A percentile compares a stretch with the other conserved stretches of the same genome.
phyloP scores from a whole-genome alignment of 2,888 invertebrate genomes.

The Xestoiulus laeticollis region DNA sequence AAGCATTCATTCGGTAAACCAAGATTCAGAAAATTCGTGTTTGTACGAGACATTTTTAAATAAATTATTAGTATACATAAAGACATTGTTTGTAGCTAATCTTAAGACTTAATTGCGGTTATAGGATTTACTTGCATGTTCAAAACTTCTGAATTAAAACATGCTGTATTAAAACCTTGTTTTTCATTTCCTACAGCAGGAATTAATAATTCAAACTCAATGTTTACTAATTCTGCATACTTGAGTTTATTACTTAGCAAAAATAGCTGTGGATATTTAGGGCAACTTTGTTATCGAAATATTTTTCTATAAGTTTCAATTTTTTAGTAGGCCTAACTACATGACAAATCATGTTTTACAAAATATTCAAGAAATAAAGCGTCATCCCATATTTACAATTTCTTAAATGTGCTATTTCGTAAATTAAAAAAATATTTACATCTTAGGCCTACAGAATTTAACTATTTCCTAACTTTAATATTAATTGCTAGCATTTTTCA shows the following conservation, averaged over 20 bases:
- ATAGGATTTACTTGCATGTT: not conserved
- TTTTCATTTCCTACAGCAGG: not conserved
- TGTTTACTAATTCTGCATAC: not conserved
- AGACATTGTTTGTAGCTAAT: not conserved
- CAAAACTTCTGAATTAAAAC: not conserved
- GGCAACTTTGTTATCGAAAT: too few species aligned
- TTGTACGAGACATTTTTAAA: not conserved
- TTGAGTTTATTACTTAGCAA: not conserved
- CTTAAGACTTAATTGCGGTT: not conserved
- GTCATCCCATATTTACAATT: too few species aligned
- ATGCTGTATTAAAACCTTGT: not conserved
- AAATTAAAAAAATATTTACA: too few species aligned
- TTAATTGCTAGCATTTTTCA: too few species aligned
- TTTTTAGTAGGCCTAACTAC: too few species aligned
- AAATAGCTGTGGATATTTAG: too few species aligned
- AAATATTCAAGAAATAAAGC: too few species aligned
- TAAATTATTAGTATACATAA: not conserved
- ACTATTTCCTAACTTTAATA: too few species aligned
- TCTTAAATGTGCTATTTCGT: too few species aligned
- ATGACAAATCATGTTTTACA: too few species aligned
- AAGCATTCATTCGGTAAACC: not conserved
- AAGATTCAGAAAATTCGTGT: not conserved
- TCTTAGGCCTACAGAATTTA: too few species aligned
- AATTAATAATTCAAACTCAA: not conserved
- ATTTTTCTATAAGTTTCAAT: too few species aligned